Conservation (phyloP, 2,797 vertebrate species). For the Setipinna tenuifilis region DNA sequence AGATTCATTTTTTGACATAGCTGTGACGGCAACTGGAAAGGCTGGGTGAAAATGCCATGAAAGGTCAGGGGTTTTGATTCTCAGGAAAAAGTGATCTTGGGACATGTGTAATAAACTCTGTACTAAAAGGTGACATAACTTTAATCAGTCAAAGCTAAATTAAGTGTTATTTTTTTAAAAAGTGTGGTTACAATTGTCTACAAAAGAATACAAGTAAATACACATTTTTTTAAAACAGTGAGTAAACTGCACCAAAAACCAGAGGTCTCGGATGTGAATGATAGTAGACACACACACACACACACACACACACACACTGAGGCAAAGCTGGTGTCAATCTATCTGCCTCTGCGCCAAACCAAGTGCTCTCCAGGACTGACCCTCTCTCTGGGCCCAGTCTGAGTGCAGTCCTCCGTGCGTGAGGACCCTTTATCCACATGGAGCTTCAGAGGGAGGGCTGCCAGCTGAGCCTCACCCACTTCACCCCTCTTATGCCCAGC, state of each 20-base stretch:
- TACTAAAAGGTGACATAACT: too few species aligned
- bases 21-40: not conserved
- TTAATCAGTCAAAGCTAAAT: too few species aligned
- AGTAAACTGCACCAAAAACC: not conserved
- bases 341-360: not conserved
- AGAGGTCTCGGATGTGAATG: not conserved
- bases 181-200: not conserved
- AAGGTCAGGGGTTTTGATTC: too few species aligned
- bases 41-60: not conserved
- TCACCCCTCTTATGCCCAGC: not conserved
- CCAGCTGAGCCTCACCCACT: slow-evolving; percentile 9
- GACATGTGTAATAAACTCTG: too few species aligned
- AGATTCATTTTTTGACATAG: too few species aligned
- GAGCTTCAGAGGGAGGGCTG: not conserved
- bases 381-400: not conserved
- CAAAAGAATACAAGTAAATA: not conserved
- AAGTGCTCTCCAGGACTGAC: not conserved
- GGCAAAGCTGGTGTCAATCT: not conserved
- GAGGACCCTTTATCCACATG: not conserved
- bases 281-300: not conserved
- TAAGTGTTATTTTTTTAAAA: not conserved
- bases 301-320: not conserved
- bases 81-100: too few species aligned
- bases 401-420: not conserved
- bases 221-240: not conserved